Percentiles rank a stretch among this genome's conserved stretches.
Evolutionary conservation across 1,140 invertebrate species (phyloP).

Genomic region (Anthonomus grandis): DNA sequence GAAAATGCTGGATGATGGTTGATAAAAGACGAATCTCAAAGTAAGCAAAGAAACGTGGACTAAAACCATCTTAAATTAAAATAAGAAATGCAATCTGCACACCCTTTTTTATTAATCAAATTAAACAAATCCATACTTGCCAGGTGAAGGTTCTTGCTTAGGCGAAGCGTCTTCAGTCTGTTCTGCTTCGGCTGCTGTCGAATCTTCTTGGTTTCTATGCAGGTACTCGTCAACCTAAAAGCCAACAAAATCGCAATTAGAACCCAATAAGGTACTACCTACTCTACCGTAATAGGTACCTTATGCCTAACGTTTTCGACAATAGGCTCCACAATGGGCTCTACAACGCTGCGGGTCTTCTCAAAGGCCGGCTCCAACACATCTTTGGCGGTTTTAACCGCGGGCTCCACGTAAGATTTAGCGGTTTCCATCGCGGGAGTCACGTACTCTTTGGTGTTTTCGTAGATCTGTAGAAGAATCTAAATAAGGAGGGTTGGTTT

Average conservation of each 20-base stretch:
- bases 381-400: constrained; percentile 38
- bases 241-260: background rate
- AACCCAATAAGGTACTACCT: background rate
- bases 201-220: constrained; percentile 13
- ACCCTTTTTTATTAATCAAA: too few species aligned
- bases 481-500: constrained; percentile 29
- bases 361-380: constrained; percentile 37
- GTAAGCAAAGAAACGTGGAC: too few species aligned
- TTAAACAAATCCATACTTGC: too few species aligned
- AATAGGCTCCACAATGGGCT: constrained; percentile 35
- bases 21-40: too few species aligned
- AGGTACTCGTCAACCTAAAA: constrained; percentile 34
- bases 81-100: too few species aligned
- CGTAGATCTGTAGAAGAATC: constrained; percentile 54
- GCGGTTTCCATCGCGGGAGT: constrained; percentile 39
- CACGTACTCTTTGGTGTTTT: constrained; percentile 55
- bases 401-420: constrained; percentile 28
- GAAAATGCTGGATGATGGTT: too few species aligned
- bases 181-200: constrained; percentile 1
- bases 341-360: constrained; percentile 29
- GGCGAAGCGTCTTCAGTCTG: background rate
- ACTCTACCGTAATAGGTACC: constrained; percentile 3
- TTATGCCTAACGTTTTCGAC: constrained; percentile 38
- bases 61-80: too few species aligned
- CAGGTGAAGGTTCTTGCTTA: too few species aligned